Percentiles rank a stretch among this genome's conserved stretches.
Evolutionary conservation across 2,797 vertebrate species (phyloP).

Genomic region (Oryzias sinensis): DNA sequence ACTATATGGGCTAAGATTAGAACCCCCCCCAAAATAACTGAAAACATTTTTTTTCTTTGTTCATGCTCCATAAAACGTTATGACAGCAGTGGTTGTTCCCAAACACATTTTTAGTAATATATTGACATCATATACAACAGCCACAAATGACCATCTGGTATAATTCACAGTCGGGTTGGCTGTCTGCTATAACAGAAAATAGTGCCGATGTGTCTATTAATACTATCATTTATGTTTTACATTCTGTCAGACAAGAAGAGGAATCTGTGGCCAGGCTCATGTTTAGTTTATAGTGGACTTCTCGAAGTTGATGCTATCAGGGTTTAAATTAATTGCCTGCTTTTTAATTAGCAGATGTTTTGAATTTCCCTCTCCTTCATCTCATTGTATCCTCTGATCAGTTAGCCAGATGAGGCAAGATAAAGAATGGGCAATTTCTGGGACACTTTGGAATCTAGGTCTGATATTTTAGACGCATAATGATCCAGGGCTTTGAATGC

Average conservation of each 20-base stretch:
- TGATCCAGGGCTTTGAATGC: conserved; percentile 4
- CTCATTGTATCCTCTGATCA: conserved; percentile 25
- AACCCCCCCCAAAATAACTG: not conserved
- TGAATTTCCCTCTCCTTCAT: not conserved
- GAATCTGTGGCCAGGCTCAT: conserved; percentile 10
- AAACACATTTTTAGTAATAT: not conserved
- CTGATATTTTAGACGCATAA: conserved; percentile 16
- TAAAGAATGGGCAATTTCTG: conserved; percentile 25
- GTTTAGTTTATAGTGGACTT: conserved; percentile 35
- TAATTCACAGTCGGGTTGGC: not conserved
- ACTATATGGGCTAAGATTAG: not conserved
- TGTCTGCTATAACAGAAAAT: conserved; percentile 35
- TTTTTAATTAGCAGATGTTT: conserved; percentile 45
- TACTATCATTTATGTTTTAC: conserved; percentile 40
- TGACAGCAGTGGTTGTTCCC: too few relatives aligned
- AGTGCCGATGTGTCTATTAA: conserved; percentile 47
- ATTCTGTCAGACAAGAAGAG: conserved; percentile 24
- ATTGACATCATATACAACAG: not conserved
- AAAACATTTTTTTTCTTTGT: not conserved
- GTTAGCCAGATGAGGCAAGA: conserved; percentile 7
- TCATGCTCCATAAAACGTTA: not conserved
- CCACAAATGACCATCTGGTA: not conserved
- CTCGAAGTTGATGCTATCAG: conserved; percentile 26
- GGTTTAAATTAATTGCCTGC: conserved; percentile 30
- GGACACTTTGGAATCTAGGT: conserved; percentile 1